phyloP scores from a whole-genome alignment of 2,113 vertebrate genomes.

The Alexandromys fortis region DNA sequence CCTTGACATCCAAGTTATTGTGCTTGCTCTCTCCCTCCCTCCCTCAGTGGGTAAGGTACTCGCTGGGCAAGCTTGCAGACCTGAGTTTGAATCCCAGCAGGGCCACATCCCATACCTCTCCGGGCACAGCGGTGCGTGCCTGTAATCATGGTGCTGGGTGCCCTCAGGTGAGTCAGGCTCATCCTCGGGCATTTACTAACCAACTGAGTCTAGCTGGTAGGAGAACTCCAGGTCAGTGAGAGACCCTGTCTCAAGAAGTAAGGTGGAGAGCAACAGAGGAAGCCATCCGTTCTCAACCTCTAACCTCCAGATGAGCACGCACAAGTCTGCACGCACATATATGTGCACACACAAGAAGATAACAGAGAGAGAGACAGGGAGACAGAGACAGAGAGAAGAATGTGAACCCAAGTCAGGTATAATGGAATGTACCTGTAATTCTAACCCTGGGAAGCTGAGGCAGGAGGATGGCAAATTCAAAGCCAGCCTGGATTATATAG shows the following conservation, averaged over 20 bases:
- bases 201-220: background rate
- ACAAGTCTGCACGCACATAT: background rate
- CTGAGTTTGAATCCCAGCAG: too few relatives aligned
- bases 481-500: background rate
- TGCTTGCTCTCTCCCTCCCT: too few relatives aligned
- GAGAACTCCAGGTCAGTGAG: background rate
- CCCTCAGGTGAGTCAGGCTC: background rate
- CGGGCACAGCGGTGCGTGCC: background rate
- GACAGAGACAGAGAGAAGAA: background rate
- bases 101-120: background rate
- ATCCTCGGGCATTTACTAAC: too few relatives aligned
- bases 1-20: too few relatives aligned
- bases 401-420: background rate
- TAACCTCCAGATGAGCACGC: background rate
- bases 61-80: background rate
- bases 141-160: background rate
- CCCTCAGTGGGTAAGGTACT: too few relatives aligned
- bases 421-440: background rate
- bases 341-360: background rate
- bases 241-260: background rate
- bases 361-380: background rate
- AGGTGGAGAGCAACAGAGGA: background rate
- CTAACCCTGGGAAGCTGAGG: background rate
- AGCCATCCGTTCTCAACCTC: too few relatives aligned
- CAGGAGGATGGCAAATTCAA: background rate